These are phyloP conservation scores for Danio tinwini DNA, from an alignment of 2,797 vertebrate species.

Conservation along the genomic window DNA sequence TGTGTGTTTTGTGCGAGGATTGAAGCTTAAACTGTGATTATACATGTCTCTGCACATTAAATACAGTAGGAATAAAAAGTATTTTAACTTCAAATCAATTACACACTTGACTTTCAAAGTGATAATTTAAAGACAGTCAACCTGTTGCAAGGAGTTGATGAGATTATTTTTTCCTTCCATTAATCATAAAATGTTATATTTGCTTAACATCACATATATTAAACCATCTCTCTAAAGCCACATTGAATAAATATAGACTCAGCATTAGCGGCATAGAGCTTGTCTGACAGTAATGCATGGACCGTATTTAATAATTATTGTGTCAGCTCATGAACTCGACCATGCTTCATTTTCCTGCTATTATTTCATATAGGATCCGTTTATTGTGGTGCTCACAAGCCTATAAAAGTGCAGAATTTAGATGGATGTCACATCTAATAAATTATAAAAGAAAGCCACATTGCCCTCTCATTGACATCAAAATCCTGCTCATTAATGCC, in stretches of 20 bases:
- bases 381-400: constrained; percentile 80
- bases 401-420: constrained; percentile 81
- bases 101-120: constrained; percentile 12
- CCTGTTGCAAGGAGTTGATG: constrained; percentile 29
- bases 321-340: constrained; percentile 72
- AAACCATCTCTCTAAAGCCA: constrained; percentile 9
- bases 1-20: not conserved
- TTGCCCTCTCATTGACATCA: constrained; percentile 50
- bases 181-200: not conserved
- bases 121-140: constrained; percentile 20
- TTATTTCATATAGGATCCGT: constrained; percentile 75
- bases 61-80: not conserved
- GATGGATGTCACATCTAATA: constrained; percentile 74
- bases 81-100: constrained; percentile 9
- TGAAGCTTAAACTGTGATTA: not conserved
- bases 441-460: constrained; percentile 41
- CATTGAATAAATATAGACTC: constrained; percentile 36
- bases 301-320: constrained; percentile 69
- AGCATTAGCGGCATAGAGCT: not conserved
- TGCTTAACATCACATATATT: constrained; percentile 20
- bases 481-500: constrained; percentile 28
- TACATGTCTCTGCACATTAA: not conserved
- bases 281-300: constrained; percentile 66
- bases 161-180: constrained; percentile 13
- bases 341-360: constrained; percentile 71